phyloP scores from a whole-genome alignment of 2,113 vertebrate species.

The Orcinus orca region DNA sequence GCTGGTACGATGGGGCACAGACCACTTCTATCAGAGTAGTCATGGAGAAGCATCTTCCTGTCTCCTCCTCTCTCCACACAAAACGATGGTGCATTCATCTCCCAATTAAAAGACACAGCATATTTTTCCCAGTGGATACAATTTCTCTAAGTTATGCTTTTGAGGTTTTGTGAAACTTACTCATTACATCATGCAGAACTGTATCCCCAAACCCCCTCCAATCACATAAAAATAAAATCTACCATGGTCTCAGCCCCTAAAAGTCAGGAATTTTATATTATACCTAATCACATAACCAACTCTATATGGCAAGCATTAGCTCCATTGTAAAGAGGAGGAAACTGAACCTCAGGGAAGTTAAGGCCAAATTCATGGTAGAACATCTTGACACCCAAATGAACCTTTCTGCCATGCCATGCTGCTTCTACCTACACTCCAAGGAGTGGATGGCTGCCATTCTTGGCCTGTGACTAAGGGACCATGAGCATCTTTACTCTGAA shows the following conservation, averaged over 20 bases:
- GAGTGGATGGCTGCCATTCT: background rate
- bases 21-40: conserved; percentile 85
- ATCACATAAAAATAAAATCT: background rate
- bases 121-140: background rate
- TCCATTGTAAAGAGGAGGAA: background rate
- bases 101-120: conserved; percentile 70
- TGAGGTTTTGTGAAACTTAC: background rate
- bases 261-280: background rate
- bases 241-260: background rate
- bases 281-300: background rate
- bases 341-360: background rate
- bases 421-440: background rate
- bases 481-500: background rate
- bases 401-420: background rate
- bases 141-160: background rate
- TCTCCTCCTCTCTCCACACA: conserved; percentile 80
- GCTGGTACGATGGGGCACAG: conserved; percentile 85
- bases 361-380: background rate
- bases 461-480: background rate
- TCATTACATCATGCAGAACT: background rate
- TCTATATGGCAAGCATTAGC: background rate
- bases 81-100: conserved; percentile 88
- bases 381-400: background rate
- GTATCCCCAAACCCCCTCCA: background rate
- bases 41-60: conserved; percentile 83